A percentile compares a stretch with the other conserved stretches of the same genome.
phyloP scores from a whole-genome alignment of 2,797 vertebrate species.

The Clarias fuscus region DNA sequence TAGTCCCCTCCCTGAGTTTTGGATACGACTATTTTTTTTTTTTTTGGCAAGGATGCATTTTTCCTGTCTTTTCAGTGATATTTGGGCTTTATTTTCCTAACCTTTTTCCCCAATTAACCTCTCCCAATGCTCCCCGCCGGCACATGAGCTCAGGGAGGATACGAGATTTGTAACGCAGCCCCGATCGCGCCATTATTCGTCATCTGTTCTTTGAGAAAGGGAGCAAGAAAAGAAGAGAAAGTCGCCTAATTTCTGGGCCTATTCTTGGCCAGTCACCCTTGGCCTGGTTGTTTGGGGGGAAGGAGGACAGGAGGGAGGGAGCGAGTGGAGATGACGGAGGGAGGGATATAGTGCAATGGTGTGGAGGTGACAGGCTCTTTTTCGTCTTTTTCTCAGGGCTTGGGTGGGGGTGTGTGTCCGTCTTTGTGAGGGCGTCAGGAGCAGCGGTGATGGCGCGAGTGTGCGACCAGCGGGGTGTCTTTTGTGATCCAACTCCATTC shows the following conservation, averaged over 20 bases:
- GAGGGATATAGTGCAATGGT: conserved; percentile 46
- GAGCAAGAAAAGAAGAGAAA: conserved; percentile 60
- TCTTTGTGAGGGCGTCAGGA: conserved; percentile 66
- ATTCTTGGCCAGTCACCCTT: conserved; percentile 60
- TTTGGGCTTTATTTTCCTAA: conserved; percentile 80
- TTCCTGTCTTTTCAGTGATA: conserved; percentile 66
- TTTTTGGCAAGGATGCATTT: conserved; percentile 33
- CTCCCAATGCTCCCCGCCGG: conserved; percentile 64
- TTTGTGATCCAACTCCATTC: conserved; percentile 70
- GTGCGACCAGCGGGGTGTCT: conserved; percentile 63
- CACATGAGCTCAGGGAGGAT: conserved; percentile 39
- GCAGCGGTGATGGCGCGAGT: conserved; percentile 70
- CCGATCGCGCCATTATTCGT: conserved; percentile 73
- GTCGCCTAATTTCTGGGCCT: conserved; percentile 57
- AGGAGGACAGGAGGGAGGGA: conserved; percentile 35
- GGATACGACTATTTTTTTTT: neutral
- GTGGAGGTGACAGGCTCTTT: conserved; percentile 55
- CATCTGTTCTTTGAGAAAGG: conserved; percentile 66
- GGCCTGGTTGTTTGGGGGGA: conserved; percentile 31
- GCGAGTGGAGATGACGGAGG: conserved; percentile 57
- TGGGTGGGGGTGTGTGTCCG: conserved; percentile 54
- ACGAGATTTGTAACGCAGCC: conserved; percentile 59
- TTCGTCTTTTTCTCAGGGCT: conserved; percentile 26
- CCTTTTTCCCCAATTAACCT: conserved; percentile 76
- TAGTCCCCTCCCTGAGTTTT: neutral